phyloP scores from a whole-genome alignment of 2,113 vertebrate genomes.

The Microcebus murinus region DNA sequence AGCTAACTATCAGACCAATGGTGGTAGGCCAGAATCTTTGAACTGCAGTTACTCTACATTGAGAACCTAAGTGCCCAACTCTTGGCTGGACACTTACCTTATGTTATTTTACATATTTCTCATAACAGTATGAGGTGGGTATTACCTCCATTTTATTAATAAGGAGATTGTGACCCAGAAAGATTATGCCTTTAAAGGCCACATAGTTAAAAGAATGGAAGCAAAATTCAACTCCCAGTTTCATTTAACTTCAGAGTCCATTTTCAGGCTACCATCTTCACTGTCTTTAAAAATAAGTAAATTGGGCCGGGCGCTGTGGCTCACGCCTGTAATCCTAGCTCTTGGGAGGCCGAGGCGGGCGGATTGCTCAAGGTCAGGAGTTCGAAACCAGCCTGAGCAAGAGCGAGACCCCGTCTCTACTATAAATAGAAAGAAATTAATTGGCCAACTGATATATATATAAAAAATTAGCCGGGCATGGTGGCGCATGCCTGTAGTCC shows the following conservation, averaged over 20 bases:
- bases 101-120: not conserved
- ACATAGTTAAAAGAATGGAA: not conserved
- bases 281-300: too few species aligned
- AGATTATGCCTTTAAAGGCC: not conserved
- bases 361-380: too few species aligned
- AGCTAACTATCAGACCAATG: not conserved
- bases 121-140: not conserved
- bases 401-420: too few species aligned
- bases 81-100: not conserved
- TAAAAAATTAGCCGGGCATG: too few species aligned
- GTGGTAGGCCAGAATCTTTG: not conserved
- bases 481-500: too few species aligned
- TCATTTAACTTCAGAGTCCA: not conserved
- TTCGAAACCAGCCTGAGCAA: too few species aligned
- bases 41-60: not conserved
- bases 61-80: not conserved
- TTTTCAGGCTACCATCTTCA: not conserved
- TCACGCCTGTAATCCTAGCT: too few species aligned
- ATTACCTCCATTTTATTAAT: not conserved
- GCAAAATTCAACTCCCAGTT: not conserved
- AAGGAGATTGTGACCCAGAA: not conserved
- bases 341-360: too few species aligned
- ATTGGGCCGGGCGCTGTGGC: too few species aligned
- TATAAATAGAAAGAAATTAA: too few species aligned
- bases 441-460: too few species aligned